These are phyloP conservation scores for Latrodectus geometricus DNA, from an alignment of 1,140 invertebrate species.

Conservation along the genomic window DNA sequence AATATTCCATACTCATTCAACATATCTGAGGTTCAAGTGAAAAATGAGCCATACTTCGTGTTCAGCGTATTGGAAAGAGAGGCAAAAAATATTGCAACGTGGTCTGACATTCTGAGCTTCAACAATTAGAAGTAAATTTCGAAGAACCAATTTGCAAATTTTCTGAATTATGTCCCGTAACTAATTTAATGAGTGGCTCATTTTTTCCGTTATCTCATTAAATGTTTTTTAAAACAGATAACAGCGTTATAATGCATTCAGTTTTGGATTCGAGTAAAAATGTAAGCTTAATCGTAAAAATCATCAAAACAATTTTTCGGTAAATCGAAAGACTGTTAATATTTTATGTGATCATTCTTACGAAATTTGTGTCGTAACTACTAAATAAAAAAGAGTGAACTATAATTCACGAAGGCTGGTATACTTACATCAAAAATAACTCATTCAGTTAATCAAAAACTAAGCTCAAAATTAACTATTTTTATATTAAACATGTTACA, in stretches of 20 bases:
- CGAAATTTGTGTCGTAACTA: no score
- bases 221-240: conserved; percentile 12
- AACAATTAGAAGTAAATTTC: conserved; percentile 7
- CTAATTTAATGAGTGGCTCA: conserved; percentile 17
- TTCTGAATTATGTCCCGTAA: conserved; percentile 24
- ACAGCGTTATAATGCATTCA: background rate
- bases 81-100: background rate
- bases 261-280: background rate
- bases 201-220: conserved; percentile 20
- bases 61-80: background rate
- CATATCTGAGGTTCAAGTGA: background rate
- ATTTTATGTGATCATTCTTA: no score
- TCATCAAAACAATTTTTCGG: conserved; percentile 8
- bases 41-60: background rate
- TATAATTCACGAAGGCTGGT: no score
- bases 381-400: no score
- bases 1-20: conserved; percentile 10
- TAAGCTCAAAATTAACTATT: no score
- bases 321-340: background rate
- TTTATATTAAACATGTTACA: no score
- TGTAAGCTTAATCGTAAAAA: background rate
- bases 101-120: background rate
- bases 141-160: background rate
- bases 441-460: no score
- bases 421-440: no score